A percentile compares a stretch with the other conserved stretches of the same genome.
phyloP scores from a whole-genome alignment of 2,113 vertebrate species.

The Poicephalus meyeri region DNA sequence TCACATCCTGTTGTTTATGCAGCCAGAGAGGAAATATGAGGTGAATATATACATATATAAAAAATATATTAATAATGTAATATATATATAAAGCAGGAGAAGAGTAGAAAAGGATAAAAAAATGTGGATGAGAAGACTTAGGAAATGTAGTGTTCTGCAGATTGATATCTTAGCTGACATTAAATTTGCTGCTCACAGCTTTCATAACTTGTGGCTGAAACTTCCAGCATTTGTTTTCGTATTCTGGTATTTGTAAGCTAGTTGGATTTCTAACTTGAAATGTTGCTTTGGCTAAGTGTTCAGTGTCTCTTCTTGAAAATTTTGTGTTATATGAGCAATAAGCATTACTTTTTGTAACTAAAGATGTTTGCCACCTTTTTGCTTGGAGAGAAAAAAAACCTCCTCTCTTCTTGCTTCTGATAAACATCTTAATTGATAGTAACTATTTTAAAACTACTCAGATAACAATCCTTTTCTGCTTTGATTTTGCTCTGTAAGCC shows the following conservation, averaged over 20 bases:
- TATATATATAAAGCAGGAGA: not conserved
- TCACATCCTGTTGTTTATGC: not conserved
- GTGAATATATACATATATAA: not conserved
- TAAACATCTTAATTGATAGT: not conserved
- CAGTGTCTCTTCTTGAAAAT: not conserved
- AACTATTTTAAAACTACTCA: not conserved
- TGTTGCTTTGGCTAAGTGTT: not conserved
- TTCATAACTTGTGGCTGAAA: not conserved
- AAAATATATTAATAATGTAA: not conserved
- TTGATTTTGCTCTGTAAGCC: not conserved
- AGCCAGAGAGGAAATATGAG: not conserved
- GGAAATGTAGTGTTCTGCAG: accelerated
- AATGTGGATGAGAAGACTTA: not conserved
- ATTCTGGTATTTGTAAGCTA: not conserved
- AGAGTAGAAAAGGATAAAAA: not conserved
- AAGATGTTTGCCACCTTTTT: not conserved
- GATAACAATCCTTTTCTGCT: not conserved
- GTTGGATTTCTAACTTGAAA: not conserved
- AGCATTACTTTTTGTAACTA: not conserved
- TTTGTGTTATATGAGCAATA: not conserved
- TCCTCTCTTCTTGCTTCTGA: not conserved
- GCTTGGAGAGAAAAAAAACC: not conserved
- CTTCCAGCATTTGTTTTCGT: not conserved
- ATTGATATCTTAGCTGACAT: not conserved
- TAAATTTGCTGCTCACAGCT: not conserved